phyloP scores from a whole-genome alignment of 2,888 invertebrate species.

The Tetranychus piercei region DNA sequence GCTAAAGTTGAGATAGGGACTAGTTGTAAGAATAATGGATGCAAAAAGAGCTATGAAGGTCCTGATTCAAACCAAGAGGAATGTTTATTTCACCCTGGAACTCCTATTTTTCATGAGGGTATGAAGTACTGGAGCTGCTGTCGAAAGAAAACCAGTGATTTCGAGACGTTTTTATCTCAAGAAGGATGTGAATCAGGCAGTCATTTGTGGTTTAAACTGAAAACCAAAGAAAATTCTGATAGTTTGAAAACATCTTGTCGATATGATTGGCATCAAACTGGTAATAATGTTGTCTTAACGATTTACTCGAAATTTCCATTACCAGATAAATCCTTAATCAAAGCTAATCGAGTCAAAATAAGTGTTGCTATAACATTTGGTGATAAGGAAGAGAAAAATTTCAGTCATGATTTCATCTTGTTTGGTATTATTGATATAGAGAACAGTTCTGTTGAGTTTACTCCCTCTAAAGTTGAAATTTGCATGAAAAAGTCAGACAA shows the following conservation, averaged over 20 bases:
- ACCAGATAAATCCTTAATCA: constrained; percentile 51
- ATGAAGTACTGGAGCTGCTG: constrained; percentile 96
- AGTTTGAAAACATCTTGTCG: constrained; percentile 41
- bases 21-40: constrained; percentile 65
- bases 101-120: constrained; percentile 81
- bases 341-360: constrained; percentile 64
- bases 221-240: not conserved
- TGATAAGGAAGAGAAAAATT: constrained; percentile 48
- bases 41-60: constrained; percentile 49
- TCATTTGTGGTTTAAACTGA: constrained; percentile 12
- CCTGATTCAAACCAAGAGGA: constrained; percentile 42
- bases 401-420: constrained; percentile 56
- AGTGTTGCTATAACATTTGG: constrained; percentile 56
- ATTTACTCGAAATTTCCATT: constrained; percentile 78
- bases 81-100: constrained; percentile 63
- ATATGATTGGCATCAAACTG: constrained; percentile 90
- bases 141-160: constrained; percentile 82
- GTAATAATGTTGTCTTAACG: constrained; percentile 58
- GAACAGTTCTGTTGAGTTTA: constrained; percentile 5
- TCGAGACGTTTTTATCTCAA: constrained; percentile 73
- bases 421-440: constrained; percentile 46
- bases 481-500: constrained; percentile 21
- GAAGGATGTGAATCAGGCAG: constrained; percentile 49
- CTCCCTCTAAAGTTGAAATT: constrained; percentile 13
- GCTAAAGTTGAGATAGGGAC: constrained; percentile 44